Evolutionary conservation across 2,113 vertebrate genomes (phyloP).

Genomic region (Actinemys pallida): DNA sequence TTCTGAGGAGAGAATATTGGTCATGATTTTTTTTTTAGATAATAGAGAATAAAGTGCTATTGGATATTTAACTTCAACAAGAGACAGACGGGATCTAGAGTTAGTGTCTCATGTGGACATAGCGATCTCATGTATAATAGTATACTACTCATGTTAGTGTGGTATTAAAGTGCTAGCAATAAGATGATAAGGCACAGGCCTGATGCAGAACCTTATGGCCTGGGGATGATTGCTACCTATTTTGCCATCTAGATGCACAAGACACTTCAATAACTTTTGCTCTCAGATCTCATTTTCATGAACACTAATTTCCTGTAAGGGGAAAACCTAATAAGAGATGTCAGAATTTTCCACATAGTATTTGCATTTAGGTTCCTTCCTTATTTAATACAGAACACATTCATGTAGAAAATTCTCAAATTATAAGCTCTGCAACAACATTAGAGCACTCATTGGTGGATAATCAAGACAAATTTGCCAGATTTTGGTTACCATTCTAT

Average conservation of each 20-base stretch:
- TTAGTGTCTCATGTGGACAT: background rate
- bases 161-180: background rate
- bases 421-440: conserved; percentile 19
- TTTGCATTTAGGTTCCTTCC: background rate
- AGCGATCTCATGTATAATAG: background rate
- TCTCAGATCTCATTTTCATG: background rate
- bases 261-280: background rate
- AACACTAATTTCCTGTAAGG: conserved; percentile 24
- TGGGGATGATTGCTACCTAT: background rate
- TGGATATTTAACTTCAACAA: background rate
- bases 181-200: background rate
- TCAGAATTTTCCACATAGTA: conserved; percentile 29
- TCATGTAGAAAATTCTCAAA: conserved; percentile 35
- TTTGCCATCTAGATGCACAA: background rate
- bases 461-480: conserved; percentile 44
- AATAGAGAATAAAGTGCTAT: background rate
- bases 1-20: conserved; percentile 36
- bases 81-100: background rate
- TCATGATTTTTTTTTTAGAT: background rate
- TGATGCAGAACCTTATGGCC: background rate
- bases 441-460: conserved; percentile 20
- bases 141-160: background rate
- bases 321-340: background rate
- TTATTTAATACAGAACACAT: conserved; percentile 27
- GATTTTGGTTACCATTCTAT: background rate